phyloP scores from a whole-genome alignment of 2,888 invertebrate genomes.

The Callimorpha dominula region DNA sequence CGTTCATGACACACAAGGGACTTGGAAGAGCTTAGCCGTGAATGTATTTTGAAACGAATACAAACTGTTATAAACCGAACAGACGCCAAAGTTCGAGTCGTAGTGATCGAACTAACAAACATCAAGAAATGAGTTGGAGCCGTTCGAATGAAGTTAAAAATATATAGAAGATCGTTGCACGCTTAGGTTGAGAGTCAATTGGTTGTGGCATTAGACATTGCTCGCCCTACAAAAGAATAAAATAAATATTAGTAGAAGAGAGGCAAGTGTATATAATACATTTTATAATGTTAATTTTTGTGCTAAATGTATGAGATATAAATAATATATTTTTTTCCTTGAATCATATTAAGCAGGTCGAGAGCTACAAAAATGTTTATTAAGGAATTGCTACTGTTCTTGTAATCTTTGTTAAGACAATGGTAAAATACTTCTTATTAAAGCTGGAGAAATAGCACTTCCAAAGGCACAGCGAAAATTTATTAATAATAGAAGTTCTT shows the following conservation, averaged over 20 bases:
- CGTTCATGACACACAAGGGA: conserved; percentile 13
- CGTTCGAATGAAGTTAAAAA: neutral
- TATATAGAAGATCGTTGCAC: neutral
- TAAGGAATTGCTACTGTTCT: neutral
- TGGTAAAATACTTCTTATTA: conserved; percentile 29
- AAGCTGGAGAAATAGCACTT: conserved; percentile 24
- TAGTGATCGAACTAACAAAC: neutral
- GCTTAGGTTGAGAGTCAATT: neutral
- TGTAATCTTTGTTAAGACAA: conserved; percentile 35
- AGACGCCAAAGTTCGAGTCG: neutral
- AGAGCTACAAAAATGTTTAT: neutral
- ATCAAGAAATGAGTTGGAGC: neutral
- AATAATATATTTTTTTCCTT: no score
- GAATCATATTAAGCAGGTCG: no score
- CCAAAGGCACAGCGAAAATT: conserved; percentile 25
- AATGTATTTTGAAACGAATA: conserved; percentile 11
- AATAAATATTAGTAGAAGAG: neutral
- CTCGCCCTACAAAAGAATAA: neutral
- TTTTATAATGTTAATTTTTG: no score
- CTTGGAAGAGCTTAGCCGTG: conserved; percentile 2
- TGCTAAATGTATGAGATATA: neutral
- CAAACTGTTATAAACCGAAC: conserved; percentile 7
- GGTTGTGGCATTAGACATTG: neutral
- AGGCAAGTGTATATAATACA: neutral
- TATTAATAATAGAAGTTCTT: conserved; percentile 43